phyloP scores from a whole-genome alignment of 1,140 invertebrate species.

The Carposina sasakii region DNA sequence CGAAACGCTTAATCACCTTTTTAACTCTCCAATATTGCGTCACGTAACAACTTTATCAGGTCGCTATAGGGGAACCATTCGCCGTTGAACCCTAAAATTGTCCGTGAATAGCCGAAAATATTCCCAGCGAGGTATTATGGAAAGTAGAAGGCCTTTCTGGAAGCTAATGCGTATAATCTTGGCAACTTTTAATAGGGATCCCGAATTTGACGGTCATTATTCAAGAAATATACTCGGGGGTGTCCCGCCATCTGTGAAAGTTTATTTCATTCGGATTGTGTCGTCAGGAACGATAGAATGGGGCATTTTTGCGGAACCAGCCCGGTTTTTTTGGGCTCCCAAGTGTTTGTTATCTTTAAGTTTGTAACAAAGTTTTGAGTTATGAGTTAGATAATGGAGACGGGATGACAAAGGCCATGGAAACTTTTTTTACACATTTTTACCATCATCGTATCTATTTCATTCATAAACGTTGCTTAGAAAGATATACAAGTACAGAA shows the following conservation, averaged over 20 bases:
- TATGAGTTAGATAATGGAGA: no score
- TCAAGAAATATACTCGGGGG: slow-evolving; percentile 41
- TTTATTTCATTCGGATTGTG: slow-evolving; percentile 51
- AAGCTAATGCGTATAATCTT: slow-evolving; percentile 64
- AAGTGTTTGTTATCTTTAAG: no score
- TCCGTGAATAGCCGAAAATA: slow-evolving; percentile 20
- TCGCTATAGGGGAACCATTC: not conserved
- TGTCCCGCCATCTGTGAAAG: slow-evolving; percentile 30
- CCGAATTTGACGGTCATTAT: slow-evolving; percentile 45
- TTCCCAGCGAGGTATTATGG: slow-evolving; percentile 36
- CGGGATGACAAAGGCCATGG: no score
- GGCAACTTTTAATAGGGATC: slow-evolving; percentile 65
- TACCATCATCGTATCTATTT: no score
- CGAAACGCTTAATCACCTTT: no score
- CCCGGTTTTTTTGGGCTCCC: not conserved
- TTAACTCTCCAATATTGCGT: not conserved
- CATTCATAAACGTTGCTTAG: no score
- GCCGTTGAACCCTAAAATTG: slow-evolving; percentile 13
- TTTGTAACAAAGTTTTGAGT: no score
- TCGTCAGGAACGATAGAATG: slow-evolving; percentile 17
- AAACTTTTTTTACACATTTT: no score
- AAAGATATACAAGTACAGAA: no score
- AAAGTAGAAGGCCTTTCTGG: slow-evolving; percentile 56
- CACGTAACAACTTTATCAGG: not conserved
- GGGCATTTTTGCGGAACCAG: no score